Base-by-base conservation (phyloP, 1,140 invertebrate species). In the Cryptotermes secundus region DNA sequence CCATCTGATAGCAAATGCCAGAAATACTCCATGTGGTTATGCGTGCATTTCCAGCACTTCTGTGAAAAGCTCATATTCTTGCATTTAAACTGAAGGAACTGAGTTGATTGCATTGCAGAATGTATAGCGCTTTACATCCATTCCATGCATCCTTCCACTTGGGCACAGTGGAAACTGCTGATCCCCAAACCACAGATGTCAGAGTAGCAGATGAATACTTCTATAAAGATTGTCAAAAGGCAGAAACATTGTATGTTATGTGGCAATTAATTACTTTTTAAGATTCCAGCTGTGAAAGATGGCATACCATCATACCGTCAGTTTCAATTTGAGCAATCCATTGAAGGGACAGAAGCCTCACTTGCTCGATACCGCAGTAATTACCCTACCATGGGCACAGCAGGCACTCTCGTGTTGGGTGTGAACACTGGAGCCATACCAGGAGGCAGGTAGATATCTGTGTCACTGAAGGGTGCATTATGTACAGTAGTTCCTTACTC, bases 341-440 rank as follows among this genome's bases (percentile, higher is more conserved):
- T 85, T 36, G 85, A 85, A n/a, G 85, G 85, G 22, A 83, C 85
- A 45, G 82, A 83, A 36, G 85, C 72, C 6, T 83, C 85, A 53
- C 38, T 85, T 9, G 85, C 85, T 19, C 82, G 82, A 1, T 85
- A 85, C 35, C 53, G 85, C 22, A 83, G 82, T 42, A 80, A 34
- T 24, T 38, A 80, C n/a, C 85, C 85, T 10, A 81, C 59, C 34
- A 24, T 79, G n/a, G 85, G 85, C 12, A 83, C 85, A 34, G 85
- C 79, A 24, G 83, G 84, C 84, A 84, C 80, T 4, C 79, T 82
- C 36, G 42, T 82, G 81, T 42, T 65, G 53, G 53, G 80, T 12
- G 16, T 59, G 34, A 42, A 49, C 38, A 45, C 24, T 59, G 45
- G 82, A 59, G 31, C 59, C 34, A 72, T 26, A 14, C 26, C 59